Evolutionary conservation across 2,113 vertebrate genomes (phyloP).

Genomic region (Eptesicus fuscus): DNA sequence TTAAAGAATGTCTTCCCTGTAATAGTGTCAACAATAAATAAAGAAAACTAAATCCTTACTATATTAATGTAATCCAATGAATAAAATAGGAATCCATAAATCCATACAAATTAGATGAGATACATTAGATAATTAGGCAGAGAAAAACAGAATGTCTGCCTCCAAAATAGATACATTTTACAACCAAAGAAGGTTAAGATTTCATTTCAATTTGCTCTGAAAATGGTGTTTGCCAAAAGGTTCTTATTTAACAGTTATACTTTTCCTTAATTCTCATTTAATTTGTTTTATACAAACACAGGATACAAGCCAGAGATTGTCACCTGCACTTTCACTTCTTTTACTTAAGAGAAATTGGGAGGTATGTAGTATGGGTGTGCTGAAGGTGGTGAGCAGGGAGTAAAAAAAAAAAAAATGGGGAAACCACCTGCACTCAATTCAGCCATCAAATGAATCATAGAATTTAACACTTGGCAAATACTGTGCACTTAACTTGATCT

Average conservation of each 20-base stretch:
- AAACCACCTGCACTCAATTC: not conserved
- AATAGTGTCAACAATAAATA: not conserved
- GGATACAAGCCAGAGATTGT: not conserved
- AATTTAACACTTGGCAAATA: not conserved
- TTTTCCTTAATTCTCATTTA: not conserved
- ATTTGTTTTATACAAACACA: not conserved
- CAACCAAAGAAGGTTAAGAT: not conserved
- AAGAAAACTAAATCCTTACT: not conserved
- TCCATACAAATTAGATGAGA: not conserved
- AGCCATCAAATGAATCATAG: not conserved
- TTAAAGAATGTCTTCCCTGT: not conserved
- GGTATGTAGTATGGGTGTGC: not conserved
- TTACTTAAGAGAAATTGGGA: not conserved
- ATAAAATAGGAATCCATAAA: not conserved
- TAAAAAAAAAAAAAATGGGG: not conserved
- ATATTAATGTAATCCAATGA: not conserved
- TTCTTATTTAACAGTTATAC: not conserved
- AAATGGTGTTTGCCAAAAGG: not conserved
- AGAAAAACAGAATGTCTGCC: not conserved
- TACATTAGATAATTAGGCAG: not conserved
- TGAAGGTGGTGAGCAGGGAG: not conserved
- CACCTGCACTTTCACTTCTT: not conserved
- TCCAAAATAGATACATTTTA: not conserved
- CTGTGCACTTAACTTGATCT: not conserved
- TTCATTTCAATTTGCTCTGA: not conserved